These are phyloP conservation scores for Meloidogyne floridensis DNA, from an alignment of 1,140 invertebrate species.

Conservation along the genomic window DNA sequence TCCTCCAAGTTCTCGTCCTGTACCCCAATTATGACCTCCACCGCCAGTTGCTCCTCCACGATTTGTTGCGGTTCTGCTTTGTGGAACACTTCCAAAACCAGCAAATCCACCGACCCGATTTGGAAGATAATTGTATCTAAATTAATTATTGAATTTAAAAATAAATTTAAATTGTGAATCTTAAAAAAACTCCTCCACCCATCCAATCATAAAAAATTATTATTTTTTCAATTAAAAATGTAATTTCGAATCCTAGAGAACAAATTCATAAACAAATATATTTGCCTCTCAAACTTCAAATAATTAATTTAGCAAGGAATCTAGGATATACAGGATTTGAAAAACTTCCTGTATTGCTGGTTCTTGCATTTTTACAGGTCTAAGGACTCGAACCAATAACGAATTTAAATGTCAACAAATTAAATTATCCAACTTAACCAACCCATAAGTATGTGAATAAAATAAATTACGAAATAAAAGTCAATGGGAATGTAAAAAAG, in stretches of 20 bases:
- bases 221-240: slow-evolving; percentile 36
- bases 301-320: slow-evolving; percentile 21
- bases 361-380: slow-evolving; percentile 13
- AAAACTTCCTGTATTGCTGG: slow-evolving; percentile 19
- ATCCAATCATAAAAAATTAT: slow-evolving; percentile 24
- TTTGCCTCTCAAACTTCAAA: slow-evolving; percentile 7
- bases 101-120: slow-evolving; percentile 49
- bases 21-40: slow-evolving; percentile 49
- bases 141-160: background rate
- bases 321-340: slow-evolving; percentile 17
- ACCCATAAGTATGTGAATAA: background rate
- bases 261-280: background rate
- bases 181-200: background rate
- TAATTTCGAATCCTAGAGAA: slow-evolving; percentile 33
- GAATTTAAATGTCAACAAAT: too few species aligned
- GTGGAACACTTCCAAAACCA: slow-evolving; percentile 54
- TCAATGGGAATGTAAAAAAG: too few species aligned
- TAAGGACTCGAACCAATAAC: too few species aligned
- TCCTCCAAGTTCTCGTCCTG: slow-evolving; percentile 50
- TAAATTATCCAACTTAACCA: too few species aligned
- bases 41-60: slow-evolving; percentile 31
- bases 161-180: too few species aligned
- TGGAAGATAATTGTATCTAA: slow-evolving; percentile 52
- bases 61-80: slow-evolving; percentile 38
- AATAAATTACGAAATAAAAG: background rate